Evolutionary conservation across 2,113 vertebrate species (phyloP), one percentile per base, ranked within the genome.

Genomic region (Xenopus laevis): DNA sequence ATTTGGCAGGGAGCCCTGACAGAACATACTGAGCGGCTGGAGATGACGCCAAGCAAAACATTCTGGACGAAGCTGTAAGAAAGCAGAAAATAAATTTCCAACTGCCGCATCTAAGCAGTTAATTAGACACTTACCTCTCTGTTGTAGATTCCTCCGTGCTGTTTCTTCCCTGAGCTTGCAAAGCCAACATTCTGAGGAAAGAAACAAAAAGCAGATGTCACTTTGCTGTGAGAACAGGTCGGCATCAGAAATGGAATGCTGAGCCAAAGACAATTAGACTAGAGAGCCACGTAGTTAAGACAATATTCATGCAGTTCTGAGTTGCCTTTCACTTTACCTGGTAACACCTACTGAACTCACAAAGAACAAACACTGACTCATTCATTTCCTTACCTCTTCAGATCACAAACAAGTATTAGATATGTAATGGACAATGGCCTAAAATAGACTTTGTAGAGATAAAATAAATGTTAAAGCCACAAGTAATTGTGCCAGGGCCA

Each of bases 161-260:
- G 82, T 83, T 89, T 88, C 87, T 89, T 89, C 89, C 88, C 86
- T 87, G 88, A 89, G 85, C 81, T 86, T 81, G 82, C 87, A 79
- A 84, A 86, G 86, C 67, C 90, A 92, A 90, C 91, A 92, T 92
- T 88, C 90, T 92, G 81, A 74, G 70, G 55, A 85, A 74, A 61
- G 1, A 87, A 81, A 84, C 65, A 74, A 9, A n/a, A 85, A 1
- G 75, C 72, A 78, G 58, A 46, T 55, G 77, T 84, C 17, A 58
- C n/a, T 44, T 75, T 61, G 65, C 11, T 53, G 23, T 53, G 17
- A 17, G 45, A 45, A 60, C 20, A 33, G 21, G 63, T 63, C 46
- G 52, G 50, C 52, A 66, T 58, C 52, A 66, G 71, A 61, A 44
- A 58, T 18, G 44, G 18, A 65, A 44, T 59, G 47, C 63, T 55